Evolutionary conservation across 2,113 vertebrate genomes (phyloP).

Genomic region (Microtus oregoni): DNA sequence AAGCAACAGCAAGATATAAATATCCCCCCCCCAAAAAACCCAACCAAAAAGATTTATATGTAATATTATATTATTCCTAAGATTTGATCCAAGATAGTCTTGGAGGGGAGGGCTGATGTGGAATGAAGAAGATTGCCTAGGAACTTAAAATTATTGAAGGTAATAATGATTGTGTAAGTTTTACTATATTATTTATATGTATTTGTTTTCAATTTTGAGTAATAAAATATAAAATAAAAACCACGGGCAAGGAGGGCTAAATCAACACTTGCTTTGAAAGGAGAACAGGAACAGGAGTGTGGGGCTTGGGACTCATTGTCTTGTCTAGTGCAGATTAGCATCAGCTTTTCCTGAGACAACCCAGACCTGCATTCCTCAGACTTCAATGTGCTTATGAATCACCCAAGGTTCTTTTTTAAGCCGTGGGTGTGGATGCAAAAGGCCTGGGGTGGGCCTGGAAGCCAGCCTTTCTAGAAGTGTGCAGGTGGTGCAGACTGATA

Average conservation of each 20-base stretch:
- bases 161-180: neutral
- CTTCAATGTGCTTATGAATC: neutral
- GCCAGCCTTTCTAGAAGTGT: neutral
- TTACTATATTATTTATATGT: neutral
- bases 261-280: slow-evolving; percentile 25
- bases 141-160: neutral
- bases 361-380: neutral
- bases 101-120: neutral
- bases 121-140: neutral
- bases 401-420: neutral
- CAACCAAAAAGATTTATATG: neutral
- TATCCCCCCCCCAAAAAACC: neutral
- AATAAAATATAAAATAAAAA: slow-evolving; percentile 11
- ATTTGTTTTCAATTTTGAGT: neutral
- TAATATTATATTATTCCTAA: neutral
- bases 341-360: neutral
- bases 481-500: neutral
- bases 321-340: neutral
- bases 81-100: slow-evolving; percentile 6
- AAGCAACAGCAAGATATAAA: neutral
- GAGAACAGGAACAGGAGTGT: neutral
- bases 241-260: neutral
- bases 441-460: neutral
- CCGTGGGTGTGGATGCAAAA: neutral
- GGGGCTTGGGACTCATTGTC: neutral